A percentile compares a stretch with the other conserved stretches of the same genome.
Evolutionary conservation across 2,113 vertebrate species (phyloP).

Genomic region (Crotalus helleri): DNA sequence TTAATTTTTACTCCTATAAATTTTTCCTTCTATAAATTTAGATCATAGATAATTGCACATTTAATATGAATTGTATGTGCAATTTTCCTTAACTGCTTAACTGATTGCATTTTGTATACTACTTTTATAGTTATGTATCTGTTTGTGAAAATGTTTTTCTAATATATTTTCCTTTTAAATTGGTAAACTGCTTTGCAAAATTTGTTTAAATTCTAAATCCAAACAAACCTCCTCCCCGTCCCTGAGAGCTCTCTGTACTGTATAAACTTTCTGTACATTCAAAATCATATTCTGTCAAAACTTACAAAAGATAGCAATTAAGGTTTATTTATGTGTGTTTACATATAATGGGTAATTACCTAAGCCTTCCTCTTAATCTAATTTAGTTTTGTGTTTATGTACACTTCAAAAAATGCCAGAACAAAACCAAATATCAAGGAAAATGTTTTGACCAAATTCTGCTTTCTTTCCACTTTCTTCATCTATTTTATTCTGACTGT

Average conservation of each 20-base stretch:
- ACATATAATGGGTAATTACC: neutral
- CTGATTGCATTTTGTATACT: neutral
- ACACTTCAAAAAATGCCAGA: neutral
- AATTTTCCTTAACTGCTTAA: neutral
- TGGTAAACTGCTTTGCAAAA: neutral
- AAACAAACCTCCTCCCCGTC: neutral
- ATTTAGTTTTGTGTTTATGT: neutral
- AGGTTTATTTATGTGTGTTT: neutral
- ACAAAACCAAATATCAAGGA: constrained; percentile 12
- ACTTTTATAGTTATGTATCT: neutral
- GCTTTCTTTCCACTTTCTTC: constrained; percentile 42
- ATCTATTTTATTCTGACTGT: constrained; percentile 36
- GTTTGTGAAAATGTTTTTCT: neutral
- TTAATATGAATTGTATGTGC: neutral
- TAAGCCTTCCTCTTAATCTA: neutral
- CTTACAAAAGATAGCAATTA: neutral
- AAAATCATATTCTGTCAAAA: neutral
- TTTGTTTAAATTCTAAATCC: neutral
- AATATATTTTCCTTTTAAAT: neutral
- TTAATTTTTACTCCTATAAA: neutral
- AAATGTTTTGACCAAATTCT: neutral
- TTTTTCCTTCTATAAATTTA: neutral
- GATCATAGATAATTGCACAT: neutral
- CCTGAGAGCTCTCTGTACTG: neutral
- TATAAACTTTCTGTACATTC: neutral